Percentiles rank a stretch among this genome's conserved stretches.
phyloP scores from a whole-genome alignment of 2,113 vertebrate species.

The Xenopus laevis region DNA sequence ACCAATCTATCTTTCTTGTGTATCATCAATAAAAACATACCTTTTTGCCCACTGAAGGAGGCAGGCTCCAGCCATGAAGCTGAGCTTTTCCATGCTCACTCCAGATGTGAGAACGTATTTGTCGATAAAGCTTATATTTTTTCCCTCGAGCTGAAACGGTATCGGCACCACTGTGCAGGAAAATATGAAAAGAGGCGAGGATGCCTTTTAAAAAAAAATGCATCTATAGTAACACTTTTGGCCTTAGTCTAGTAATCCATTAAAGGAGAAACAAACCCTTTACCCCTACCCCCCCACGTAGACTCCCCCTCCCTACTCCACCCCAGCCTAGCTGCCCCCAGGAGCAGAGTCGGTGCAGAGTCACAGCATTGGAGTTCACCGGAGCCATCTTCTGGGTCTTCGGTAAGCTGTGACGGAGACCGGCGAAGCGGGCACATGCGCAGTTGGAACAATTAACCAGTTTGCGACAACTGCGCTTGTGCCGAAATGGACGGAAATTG shows the following conservation, averaged over 20 bases:
- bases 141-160: conserved; percentile 61
- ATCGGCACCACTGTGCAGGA: conserved; percentile 37
- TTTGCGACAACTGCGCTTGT: too few relatives aligned
- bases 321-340: too few relatives aligned
- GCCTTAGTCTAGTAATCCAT: background rate
- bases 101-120: conserved; percentile 74
- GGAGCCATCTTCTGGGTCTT: too few relatives aligned
- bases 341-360: too few relatives aligned
- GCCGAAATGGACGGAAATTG: too few relatives aligned
- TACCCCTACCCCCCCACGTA: too few relatives aligned
- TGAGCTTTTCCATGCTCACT: conserved; percentile 66
- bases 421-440: too few relatives aligned
- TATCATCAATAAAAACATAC: conserved; percentile 10
- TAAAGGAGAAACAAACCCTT: too few relatives aligned
- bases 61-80: conserved; percentile 73
- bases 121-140: conserved; percentile 69
- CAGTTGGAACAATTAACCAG: too few relatives aligned
- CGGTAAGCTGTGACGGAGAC: too few relatives aligned
- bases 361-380: too few relatives aligned
- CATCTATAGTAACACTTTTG: background rate
- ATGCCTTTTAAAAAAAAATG: background rate
- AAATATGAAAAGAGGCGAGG: background rate
- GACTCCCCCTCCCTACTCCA: too few relatives aligned
- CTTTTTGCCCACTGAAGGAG: conserved; percentile 51
- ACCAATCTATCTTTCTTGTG: background rate